Percentiles rank a stretch among this genome's conserved stretches.
Evolutionary conservation across 2,797 vertebrate genomes (phyloP).

Genomic region (Tarsius wallacei): DNA sequence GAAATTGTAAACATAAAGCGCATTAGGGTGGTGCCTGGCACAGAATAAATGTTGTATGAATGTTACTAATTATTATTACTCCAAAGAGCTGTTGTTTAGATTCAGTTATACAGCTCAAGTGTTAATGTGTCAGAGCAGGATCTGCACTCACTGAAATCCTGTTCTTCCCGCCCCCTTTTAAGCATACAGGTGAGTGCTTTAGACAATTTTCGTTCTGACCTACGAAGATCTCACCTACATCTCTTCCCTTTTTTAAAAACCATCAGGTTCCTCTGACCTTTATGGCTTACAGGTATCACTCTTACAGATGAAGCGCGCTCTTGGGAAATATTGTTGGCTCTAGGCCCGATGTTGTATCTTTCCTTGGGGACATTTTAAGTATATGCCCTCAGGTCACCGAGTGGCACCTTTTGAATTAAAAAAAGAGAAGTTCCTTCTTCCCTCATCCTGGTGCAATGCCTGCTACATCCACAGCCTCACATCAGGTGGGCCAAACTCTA

Average conservation of each 20-base stretch:
- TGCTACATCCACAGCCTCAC: background rate
- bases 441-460: background rate
- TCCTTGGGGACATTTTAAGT: background rate
- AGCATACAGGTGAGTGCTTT: background rate
- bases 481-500: background rate
- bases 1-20: background rate
- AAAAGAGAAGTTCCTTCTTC: background rate
- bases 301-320: background rate
- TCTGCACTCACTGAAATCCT: background rate
- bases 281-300: background rate
- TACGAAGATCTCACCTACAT: background rate
- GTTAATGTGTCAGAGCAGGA: background rate
- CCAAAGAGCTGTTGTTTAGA: background rate
- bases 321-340: background rate
- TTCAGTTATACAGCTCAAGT: background rate
- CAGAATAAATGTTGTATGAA: accelerated
- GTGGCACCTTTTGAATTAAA: background rate
- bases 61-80: no score
- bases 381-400: background rate
- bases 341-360: background rate
- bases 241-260: background rate
- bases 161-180: background rate
- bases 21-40: accelerated
- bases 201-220: background rate
- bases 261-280: background rate